phyloP scores from a whole-genome alignment of 2,113 vertebrate species.

The Xyrauchen texanus region DNA sequence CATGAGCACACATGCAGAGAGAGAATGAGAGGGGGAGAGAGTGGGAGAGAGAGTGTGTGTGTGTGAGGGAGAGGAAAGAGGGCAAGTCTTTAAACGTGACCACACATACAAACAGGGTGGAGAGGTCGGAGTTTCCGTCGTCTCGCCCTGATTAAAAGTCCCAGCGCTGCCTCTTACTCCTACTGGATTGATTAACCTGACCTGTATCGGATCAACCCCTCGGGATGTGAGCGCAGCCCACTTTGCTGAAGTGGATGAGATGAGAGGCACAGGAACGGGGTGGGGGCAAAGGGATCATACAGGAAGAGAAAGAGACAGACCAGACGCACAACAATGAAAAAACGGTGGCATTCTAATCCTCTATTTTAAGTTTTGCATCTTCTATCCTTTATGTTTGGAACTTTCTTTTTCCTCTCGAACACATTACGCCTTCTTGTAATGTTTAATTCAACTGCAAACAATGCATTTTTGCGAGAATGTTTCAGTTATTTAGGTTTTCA shows the following conservation, averaged over 20 bases:
- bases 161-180: constrained; percentile 32
- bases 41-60: neutral
- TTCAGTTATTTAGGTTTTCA: constrained; percentile 64
- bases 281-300: neutral
- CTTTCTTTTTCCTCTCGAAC: constrained; percentile 42
- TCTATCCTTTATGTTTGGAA: constrained; percentile 29
- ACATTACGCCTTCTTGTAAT: constrained; percentile 47
- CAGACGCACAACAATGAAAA: constrained; percentile 4
- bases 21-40: neutral
- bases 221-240: constrained; percentile 35
- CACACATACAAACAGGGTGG: constrained; percentile 33
- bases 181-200: constrained; percentile 62
- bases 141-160: constrained; percentile 66
- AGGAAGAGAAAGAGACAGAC: constrained; percentile 10
- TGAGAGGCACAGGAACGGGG: neutral
- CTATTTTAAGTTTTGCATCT: constrained; percentile 35
- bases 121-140: constrained; percentile 54
- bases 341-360: neutral
- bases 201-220: constrained; percentile 54
- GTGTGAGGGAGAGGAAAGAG: neutral
- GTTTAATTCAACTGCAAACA: constrained; percentile 65
- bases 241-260: constrained; percentile 44
- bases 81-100: constrained; percentile 34
- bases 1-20: constrained; percentile 14
- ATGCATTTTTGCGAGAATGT: constrained; percentile 53